These are phyloP conservation scores for Lochmaea capreae DNA, from an alignment of 2,888 invertebrate genomes.

Conservation along the genomic window DNA sequence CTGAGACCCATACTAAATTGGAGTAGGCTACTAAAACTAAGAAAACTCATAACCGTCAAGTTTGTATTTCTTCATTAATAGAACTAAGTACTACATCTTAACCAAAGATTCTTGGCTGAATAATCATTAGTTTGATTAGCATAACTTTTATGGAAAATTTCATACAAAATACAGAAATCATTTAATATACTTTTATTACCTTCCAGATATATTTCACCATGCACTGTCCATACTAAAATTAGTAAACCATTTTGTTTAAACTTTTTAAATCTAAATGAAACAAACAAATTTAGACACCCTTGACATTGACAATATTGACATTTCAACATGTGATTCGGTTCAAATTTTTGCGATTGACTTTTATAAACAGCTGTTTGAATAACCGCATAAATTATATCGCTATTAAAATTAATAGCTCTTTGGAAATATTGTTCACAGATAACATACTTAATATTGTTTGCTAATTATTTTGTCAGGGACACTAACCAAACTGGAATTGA, in stretches of 20 bases:
- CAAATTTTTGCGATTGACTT: constrained; percentile 6
- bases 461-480: no score
- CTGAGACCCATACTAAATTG: no score
- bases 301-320: constrained; percentile 12
- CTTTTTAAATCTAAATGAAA: background rate
- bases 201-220: background rate
- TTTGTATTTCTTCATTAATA: no score
- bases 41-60: no score
- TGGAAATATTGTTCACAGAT: background rate
- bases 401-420: background rate
- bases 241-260: background rate
- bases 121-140: background rate
- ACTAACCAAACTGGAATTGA: background rate
- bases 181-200: constrained; percentile 5
- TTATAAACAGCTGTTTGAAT: background rate
- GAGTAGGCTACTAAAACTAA: no score
- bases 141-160: background rate
- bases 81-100: background rate
- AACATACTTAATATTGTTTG: no score
- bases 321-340: constrained; percentile 9
- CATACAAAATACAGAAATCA: constrained; percentile 6
- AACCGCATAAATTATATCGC: background rate
- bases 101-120: background rate
- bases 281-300: constrained; percentile 3
- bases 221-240: background rate